Evolutionary conservation across 2,113 vertebrate species (phyloP).

Genomic region (Muntiacus reevesi): DNA sequence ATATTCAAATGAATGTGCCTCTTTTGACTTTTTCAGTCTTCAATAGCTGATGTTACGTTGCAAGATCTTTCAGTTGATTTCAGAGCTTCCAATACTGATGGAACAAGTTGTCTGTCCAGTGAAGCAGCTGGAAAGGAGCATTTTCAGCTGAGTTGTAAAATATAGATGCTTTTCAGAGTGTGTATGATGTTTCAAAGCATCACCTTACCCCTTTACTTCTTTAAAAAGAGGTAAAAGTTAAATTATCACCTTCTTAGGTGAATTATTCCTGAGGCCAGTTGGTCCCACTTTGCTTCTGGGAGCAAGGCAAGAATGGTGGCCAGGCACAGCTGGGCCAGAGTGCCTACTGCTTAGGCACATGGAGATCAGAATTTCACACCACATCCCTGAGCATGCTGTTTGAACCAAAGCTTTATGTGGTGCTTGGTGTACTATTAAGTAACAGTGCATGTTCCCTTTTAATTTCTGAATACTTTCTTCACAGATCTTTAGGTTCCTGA

Average conservation of each 20-base stretch:
- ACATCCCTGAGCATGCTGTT: slow-evolving; percentile 54
- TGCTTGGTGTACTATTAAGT: not conserved
- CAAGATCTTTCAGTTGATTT: slow-evolving; percentile 23
- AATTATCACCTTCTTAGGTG: not conserved
- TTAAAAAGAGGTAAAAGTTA: slow-evolving; percentile 1
- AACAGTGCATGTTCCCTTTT: not conserved
- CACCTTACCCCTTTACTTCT: not conserved
- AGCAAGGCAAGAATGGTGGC: not conserved
- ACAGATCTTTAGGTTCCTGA: slow-evolving; percentile 85
- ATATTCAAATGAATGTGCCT: not conserved
- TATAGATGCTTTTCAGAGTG: slow-evolving; percentile 3
- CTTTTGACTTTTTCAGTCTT: slow-evolving; percentile 9
- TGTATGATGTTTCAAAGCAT: not conserved
- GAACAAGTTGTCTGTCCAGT: not conserved
- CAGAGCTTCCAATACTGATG: not conserved
- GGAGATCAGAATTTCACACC: slow-evolving; percentile 46
- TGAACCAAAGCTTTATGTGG: not conserved
- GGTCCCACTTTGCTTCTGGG: not conserved
- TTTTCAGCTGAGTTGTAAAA: not conserved
- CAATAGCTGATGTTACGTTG: not conserved
- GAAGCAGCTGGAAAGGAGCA: not conserved
- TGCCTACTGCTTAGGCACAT: not conserved
- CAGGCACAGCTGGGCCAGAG: not conserved
- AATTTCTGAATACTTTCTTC: slow-evolving; percentile 64
- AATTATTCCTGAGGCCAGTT: not conserved